Evolutionary conservation across 2,888 invertebrate genomes (phyloP).

Genomic region (Patella pellucida): DNA sequence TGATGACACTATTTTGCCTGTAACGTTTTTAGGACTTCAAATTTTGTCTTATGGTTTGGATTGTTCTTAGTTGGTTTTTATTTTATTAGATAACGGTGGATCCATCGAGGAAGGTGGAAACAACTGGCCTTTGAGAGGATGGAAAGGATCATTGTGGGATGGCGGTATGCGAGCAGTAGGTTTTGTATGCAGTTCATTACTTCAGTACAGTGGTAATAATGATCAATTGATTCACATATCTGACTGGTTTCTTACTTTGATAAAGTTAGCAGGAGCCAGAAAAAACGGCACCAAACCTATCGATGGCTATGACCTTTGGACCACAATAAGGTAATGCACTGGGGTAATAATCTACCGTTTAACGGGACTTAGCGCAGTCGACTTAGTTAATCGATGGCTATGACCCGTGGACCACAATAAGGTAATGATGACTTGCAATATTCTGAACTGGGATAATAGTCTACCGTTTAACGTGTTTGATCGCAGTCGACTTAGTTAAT

Average conservation of each 20-base stretch:
- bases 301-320: constrained; percentile 66
- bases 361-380: no score
- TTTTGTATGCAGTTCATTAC: constrained; percentile 19
- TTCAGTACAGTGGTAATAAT: constrained; percentile 36
- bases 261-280: constrained; percentile 57
- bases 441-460: no score
- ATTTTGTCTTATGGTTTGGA: no score
- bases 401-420: constrained; percentile 65
- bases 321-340: constrained; percentile 57
- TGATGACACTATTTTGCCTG: no score
- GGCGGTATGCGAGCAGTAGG: neutral
- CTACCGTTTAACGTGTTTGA: no score
- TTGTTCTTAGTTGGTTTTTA: no score
- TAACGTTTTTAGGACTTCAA: no score
- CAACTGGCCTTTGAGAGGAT: constrained; percentile 63
- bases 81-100: constrained; percentile 72
- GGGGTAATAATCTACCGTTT: no score
- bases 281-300: constrained; percentile 58
- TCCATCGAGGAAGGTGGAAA: constrained; percentile 59
- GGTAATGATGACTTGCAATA: constrained; percentile 44
- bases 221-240: constrained; percentile 64
- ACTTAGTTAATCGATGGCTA: constrained; percentile 67
- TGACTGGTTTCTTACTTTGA: constrained; percentile 68
- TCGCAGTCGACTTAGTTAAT: no score
- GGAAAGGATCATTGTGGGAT: constrained; percentile 1